These are phyloP conservation scores for Thereva unica DNA, from an alignment of 2,888 invertebrate species.

Conservation along the genomic window DNA sequence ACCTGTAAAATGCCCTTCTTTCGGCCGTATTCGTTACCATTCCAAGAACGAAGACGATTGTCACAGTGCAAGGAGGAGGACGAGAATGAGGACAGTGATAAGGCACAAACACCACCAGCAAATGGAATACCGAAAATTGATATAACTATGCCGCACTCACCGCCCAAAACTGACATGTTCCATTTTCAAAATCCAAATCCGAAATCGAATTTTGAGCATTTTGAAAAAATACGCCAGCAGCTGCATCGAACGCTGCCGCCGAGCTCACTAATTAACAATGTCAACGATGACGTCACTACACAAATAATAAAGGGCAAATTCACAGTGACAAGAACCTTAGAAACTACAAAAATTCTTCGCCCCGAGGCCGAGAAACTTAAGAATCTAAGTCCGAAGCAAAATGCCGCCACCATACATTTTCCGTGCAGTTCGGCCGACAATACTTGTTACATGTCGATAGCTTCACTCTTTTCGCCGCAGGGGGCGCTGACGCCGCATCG, in stretches of 20 bases:
- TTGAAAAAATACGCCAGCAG: slow-evolving; percentile 18
- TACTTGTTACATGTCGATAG: slow-evolving; percentile 63
- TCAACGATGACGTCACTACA: slow-evolving; percentile 50
- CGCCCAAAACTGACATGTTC: neutral
- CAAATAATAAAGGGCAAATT: slow-evolving; percentile 60
- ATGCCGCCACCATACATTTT: slow-evolving; percentile 71
- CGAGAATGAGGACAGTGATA: slow-evolving; percentile 66
- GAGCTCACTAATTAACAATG: slow-evolving; percentile 43
- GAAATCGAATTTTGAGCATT: slow-evolving; percentile 12
- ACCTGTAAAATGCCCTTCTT: slow-evolving; percentile 48
- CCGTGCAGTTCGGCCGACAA: slow-evolving; percentile 63
- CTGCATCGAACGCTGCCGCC: slow-evolving; percentile 21
- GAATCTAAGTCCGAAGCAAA: slow-evolving; percentile 49
- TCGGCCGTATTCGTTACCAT: slow-evolving; percentile 59
- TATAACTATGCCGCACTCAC: neutral
- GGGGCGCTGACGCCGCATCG: slow-evolving; percentile 63
- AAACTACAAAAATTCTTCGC: slow-evolving; percentile 44
- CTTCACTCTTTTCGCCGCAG: slow-evolving; percentile 62
- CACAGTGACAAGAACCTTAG: slow-evolving; percentile 60
- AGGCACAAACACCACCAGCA: slow-evolving; percentile 45
- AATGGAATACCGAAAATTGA: neutral
- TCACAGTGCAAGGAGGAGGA: slow-evolving; percentile 86
- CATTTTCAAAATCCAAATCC: neutral
- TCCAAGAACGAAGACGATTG: slow-evolving; percentile 67
- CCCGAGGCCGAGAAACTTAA: slow-evolving; percentile 52